Percentiles rank a stretch among this genome's conserved stretches.
Conservation (phyloP, 2,113 vertebrate genomes). For the Acanthochromis polyacanthus region DNA sequence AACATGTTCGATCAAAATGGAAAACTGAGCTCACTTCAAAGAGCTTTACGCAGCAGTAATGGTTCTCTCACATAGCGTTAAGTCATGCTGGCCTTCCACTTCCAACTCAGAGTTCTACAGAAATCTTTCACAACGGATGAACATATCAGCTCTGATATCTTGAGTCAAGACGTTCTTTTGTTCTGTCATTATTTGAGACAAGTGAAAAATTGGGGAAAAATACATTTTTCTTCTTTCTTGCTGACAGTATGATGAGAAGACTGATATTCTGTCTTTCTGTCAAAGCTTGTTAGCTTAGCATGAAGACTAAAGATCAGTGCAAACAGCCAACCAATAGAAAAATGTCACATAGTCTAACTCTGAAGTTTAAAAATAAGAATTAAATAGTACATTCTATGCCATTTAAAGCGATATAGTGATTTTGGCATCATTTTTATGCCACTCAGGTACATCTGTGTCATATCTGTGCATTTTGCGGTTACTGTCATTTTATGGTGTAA, state of each 20-base stretch:
- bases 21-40: constrained; percentile 20
- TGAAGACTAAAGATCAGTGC: background rate
- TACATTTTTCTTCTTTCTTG: background rate
- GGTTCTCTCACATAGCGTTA: background rate
- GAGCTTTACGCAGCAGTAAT: background rate
- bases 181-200: too few species aligned
- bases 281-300: background rate
- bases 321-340: background rate
- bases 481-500: too few species aligned
- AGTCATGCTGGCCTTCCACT: constrained; percentile 8
- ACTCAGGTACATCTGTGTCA: too few species aligned
- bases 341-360: background rate
- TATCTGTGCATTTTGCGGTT: too few species aligned
- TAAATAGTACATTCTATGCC: too few species aligned
- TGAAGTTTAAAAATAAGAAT: too few species aligned
- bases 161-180: too few species aligned
- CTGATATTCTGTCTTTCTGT: background rate
- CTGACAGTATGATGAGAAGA: background rate
- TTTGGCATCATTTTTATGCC: too few species aligned
- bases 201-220: too few species aligned
- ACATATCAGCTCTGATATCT: too few species aligned
- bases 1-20: constrained; percentile 15
- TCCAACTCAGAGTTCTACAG: background rate
- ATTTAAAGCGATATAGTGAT: too few species aligned
- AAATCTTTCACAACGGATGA: too few species aligned